These are phyloP conservation scores for Drosophila dives DNA, from an alignment of 2,888 invertebrate genomes.

Conservation along the genomic window DNA sequence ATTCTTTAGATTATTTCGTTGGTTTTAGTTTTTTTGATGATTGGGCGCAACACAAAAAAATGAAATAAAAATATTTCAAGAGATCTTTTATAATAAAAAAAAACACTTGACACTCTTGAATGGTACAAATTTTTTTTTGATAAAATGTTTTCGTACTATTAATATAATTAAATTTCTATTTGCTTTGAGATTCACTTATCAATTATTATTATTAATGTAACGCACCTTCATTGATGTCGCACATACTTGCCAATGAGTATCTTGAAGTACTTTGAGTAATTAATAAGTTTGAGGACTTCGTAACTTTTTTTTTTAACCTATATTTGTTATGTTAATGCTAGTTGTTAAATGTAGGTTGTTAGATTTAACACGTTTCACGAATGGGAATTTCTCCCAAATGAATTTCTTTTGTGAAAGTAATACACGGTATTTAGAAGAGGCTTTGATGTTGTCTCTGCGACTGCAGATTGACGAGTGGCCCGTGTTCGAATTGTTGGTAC, in stretches of 20 bases:
- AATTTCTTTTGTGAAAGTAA: constrained; percentile 1
- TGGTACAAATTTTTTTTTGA: neutral
- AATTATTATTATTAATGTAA: constrained; percentile 11
- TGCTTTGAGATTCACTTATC: constrained; percentile 27
- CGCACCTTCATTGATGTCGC: constrained; percentile 50
- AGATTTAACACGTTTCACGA: constrained; percentile 35
- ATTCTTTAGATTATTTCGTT: neutral
- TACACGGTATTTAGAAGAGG: neutral
- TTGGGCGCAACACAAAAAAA: neutral
- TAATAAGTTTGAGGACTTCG: constrained; percentile 19
- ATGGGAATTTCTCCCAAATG: constrained; percentile 15
- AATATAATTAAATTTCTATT: constrained; percentile 10
- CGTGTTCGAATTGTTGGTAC: constrained; percentile 6
- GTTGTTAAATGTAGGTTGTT: constrained; percentile 32
- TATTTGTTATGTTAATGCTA: neutral
- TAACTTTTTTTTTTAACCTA: constrained; percentile 23
- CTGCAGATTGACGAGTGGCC: constrained; percentile 34
- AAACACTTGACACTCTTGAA: too few relatives aligned
- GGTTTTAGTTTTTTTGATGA: neutral
- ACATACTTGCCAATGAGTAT: constrained; percentile 34
- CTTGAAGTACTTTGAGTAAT: constrained; percentile 27
- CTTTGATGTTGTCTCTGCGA: constrained; percentile 37
- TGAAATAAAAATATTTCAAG: neutral
- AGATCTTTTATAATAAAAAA: neutral
- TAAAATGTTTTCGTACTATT: constrained; percentile 5